Conservation (phyloP, 2,888 invertebrate species). For the Acronicta aceris region DNA sequence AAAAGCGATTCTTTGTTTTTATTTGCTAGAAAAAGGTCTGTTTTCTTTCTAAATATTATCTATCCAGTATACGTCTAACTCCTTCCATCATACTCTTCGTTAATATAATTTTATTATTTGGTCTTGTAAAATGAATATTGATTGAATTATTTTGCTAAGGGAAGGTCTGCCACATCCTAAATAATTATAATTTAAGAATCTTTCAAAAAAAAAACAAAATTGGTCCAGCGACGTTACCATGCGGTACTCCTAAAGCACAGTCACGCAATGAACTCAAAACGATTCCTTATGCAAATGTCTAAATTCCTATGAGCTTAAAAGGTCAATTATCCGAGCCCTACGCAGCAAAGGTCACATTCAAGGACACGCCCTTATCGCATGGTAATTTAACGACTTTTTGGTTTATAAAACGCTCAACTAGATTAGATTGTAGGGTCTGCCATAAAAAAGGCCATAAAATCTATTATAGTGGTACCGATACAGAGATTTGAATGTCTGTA, state of each 20-base stretch:
- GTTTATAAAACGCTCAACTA: constrained; percentile 60
- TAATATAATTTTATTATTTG: too few relatives aligned
- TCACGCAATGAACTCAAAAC: constrained; percentile 8
- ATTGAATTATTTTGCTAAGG: too few relatives aligned
- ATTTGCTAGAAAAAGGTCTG: too few relatives aligned
- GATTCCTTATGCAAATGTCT: constrained; percentile 19
- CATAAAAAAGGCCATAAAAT: constrained; percentile 69
- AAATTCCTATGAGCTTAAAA: constrained; percentile 23
- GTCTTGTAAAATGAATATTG: too few relatives aligned
- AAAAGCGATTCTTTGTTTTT: too few relatives aligned
- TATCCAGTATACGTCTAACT: too few relatives aligned
- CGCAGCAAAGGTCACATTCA: constrained; percentile 37
- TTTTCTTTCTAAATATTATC: too few relatives aligned
- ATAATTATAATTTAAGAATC: too few relatives aligned
- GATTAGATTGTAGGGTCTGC: constrained; percentile 67
- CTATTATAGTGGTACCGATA: constrained; percentile 63
- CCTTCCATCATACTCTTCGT: too few relatives aligned
- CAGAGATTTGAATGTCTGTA: constrained; percentile 63
- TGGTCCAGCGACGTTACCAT: constrained; percentile 11
- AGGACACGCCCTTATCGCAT: constrained; percentile 38
- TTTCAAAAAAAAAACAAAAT: not conserved
- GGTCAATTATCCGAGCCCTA: constrained; percentile 47
- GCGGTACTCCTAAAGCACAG: not conserved
- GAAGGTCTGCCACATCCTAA: too few relatives aligned
- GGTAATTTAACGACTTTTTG: constrained; percentile 54